These are phyloP conservation scores for Cosmia trapezina DNA, from an alignment of 2,888 invertebrate genomes.

Conservation along the genomic window DNA sequence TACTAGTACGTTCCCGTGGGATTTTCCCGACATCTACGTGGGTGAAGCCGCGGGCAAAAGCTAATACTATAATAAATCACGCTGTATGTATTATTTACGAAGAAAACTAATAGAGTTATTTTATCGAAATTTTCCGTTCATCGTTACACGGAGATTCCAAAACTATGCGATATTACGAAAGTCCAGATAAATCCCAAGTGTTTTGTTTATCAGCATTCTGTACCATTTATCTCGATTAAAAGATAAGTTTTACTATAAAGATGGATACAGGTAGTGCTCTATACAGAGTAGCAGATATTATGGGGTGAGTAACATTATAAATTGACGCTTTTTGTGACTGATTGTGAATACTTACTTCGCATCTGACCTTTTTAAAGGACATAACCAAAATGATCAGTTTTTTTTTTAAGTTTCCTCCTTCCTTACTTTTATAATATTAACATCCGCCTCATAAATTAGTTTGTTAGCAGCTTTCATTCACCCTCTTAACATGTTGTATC, in stretches of 20 bases:
- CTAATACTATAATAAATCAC: background rate
- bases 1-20: background rate
- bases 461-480: background rate
- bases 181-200: conserved; percentile 52
- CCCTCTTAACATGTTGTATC: background rate
- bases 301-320: conserved; percentile 50
- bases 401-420: background rate
- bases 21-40: background rate
- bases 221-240: conserved; percentile 62
- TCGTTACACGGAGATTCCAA: background rate
- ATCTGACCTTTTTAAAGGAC: background rate
- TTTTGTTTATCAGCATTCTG: conserved; percentile 41
- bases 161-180: conserved; percentile 32
- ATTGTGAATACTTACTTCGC: background rate
- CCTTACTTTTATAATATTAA: background rate
- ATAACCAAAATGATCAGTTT: background rate
- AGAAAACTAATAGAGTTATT: background rate
- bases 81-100: background rate
- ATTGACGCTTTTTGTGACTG: background rate
- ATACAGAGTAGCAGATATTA: conserved; percentile 28
- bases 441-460: background rate
- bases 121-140: background rate
- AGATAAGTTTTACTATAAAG: conserved; percentile 62
- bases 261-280: background rate
- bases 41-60: background rate